Conservation (phyloP, 2,888 invertebrate species). For the Troides helena region DNA sequence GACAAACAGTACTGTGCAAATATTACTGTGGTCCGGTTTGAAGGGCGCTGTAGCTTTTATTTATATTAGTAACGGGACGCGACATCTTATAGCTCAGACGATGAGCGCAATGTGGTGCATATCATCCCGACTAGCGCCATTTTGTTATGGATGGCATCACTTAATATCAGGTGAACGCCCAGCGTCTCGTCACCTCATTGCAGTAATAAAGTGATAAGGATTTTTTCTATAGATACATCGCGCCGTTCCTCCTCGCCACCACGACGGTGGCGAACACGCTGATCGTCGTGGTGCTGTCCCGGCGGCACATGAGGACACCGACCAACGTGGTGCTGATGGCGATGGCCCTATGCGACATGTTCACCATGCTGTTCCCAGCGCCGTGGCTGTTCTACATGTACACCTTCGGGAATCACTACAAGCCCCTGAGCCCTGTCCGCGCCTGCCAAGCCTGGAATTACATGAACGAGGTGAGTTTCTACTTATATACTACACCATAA, state of each 20-base stretch:
- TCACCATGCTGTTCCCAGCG: conserved; percentile 93
- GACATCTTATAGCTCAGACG: too few species aligned
- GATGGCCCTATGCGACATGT: conserved; percentile 98
- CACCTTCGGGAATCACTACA: conserved; percentile 92
- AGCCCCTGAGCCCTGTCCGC: conserved; percentile 86
- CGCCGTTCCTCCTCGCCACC: conserved; percentile 91
- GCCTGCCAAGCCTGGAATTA: conserved; percentile 90
- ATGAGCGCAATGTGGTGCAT: too few species aligned
- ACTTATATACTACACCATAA: too few species aligned
- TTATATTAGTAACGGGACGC: too few species aligned
- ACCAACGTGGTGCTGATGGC: conserved; percentile 95
- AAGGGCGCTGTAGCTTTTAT: too few species aligned
- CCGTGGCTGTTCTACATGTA: conserved; percentile 96
- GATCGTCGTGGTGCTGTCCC: conserved; percentile 93
- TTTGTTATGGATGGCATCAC: too few species aligned
- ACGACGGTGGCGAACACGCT: conserved; percentile 95
- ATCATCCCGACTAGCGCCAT: too few species aligned
- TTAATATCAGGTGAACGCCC: too few species aligned
- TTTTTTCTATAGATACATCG: conserved; percentile 78
- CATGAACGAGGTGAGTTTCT: conserved; percentile 85
- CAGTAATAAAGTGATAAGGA: too few species aligned
- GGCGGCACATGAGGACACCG: conserved; percentile 94
- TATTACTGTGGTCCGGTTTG: too few species aligned
- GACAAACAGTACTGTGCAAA: too few species aligned
- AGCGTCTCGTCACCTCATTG: too few species aligned